phyloP scores from a whole-genome alignment of 2,113 vertebrate genomes.

The Nyctibius bracteatus region DNA sequence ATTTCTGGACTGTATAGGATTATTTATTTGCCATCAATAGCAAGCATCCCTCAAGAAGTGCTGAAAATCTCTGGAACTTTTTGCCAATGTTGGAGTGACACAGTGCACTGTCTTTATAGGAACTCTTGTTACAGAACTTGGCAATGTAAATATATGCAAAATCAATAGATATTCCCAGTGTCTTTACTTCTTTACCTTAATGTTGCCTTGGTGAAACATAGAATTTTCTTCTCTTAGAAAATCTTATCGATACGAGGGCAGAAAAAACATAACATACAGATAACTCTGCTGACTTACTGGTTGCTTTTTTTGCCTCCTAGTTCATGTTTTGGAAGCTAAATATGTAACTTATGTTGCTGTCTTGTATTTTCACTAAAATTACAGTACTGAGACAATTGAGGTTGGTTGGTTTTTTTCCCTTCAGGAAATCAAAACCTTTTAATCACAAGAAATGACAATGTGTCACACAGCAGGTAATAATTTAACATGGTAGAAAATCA shows the following conservation, averaged over 20 bases:
- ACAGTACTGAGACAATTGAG: neutral
- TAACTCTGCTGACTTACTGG: neutral
- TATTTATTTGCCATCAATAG: neutral
- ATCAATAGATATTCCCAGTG: neutral
- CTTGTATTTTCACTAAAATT: neutral
- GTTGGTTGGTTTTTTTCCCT: neutral
- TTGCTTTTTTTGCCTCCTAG: neutral
- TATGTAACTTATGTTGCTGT: neutral
- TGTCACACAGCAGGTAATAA: slow-evolving; percentile 12
- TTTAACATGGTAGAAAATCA: neutral
- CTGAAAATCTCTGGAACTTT: neutral
- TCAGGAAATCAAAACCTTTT: neutral
- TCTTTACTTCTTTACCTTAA: neutral
- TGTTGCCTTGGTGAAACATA: neutral
- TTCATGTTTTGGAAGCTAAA: neutral
- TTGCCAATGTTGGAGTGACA: neutral
- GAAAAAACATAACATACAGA: neutral
- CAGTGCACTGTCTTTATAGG: neutral
- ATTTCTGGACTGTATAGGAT: neutral
- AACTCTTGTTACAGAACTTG: neutral
- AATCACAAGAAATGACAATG: neutral
- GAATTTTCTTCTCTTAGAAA: neutral
- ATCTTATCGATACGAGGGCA: neutral
- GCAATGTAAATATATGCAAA: neutral
- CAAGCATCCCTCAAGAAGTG: neutral